Conservation (phyloP, 2,888 invertebrate genomes). For the Argyra leucocephala region DNA sequence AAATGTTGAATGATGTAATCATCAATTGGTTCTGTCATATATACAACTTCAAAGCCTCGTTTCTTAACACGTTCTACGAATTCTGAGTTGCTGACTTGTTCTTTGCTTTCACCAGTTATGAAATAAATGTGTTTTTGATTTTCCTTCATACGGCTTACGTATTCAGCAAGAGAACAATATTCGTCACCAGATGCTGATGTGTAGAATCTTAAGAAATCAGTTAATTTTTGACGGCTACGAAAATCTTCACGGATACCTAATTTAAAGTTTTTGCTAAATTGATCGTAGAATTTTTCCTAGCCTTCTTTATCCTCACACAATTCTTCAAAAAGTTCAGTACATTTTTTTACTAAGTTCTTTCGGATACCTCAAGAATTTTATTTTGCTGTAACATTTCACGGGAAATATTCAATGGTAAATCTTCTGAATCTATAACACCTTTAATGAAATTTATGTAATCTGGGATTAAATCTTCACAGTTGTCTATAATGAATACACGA, state of each 20-base stretch:
- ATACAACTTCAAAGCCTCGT: conserved; percentile 93
- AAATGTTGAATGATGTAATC: conserved; percentile 98
- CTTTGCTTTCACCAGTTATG: too few species aligned
- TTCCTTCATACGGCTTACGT: conserved; percentile 95
- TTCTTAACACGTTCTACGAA: conserved; percentile 97
- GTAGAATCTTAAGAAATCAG: conserved; percentile 82
- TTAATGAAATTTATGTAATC: conserved; percentile 93
- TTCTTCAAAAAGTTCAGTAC: conserved; percentile 92
- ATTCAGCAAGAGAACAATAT: conserved; percentile 85
- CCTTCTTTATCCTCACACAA: too few species aligned
- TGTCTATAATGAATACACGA: conserved; percentile 99
- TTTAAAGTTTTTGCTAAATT: conserved; percentile 95
- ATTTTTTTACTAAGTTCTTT: conserved; percentile 98
- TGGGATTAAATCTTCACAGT: conserved; percentile 96
- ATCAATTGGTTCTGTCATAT: conserved; percentile 99
- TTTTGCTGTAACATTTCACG: too few species aligned
- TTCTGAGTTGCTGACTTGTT: conserved; percentile 91
- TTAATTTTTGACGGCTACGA: conserved; percentile 83
- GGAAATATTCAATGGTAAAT: too few species aligned
- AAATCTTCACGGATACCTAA: conserved; percentile 96
- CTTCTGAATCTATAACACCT: conserved; percentile 97
- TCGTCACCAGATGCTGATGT: too few species aligned
- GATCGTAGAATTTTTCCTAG: conserved; percentile 98
- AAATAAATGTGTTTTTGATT: conserved; percentile 96
- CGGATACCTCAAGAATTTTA: conserved; percentile 95